phyloP scores from a whole-genome alignment of 2,797 vertebrate genomes.

The Nyctalus aviator region DNA sequence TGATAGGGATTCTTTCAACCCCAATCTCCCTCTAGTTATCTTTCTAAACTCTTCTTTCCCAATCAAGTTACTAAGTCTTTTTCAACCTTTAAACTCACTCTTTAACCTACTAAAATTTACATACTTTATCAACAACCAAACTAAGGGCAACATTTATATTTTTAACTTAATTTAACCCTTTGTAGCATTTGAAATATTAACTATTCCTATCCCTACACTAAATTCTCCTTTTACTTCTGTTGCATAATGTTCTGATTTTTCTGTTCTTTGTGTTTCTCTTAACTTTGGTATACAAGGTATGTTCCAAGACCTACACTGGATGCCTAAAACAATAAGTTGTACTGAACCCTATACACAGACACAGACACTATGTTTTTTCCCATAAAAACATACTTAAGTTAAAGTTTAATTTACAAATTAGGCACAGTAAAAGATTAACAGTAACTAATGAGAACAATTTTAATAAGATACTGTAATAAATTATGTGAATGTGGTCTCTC shows the following conservation, averaged over 20 bases:
- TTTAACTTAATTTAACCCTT: neutral
- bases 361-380: neutral
- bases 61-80: neutral
- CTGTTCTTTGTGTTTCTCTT: neutral
- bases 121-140: neutral
- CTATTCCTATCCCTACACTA: neutral
- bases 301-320: neutral
- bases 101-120: conserved; percentile 35
- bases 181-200: neutral
- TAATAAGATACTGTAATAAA: neutral
- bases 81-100: conserved; percentile 11
- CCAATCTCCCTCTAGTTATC: neutral
- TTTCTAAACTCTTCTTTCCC: neutral
- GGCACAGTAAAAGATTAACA: neutral
- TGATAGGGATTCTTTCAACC: neutral
- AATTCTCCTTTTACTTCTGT: conserved; percentile 42
- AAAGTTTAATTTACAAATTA: neutral
- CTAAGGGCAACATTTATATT: conserved; percentile 24
- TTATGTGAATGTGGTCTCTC: neutral
- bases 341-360: neutral
- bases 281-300: neutral
- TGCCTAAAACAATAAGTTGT: neutral
- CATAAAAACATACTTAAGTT: neutral
- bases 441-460: neutral
- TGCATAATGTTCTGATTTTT: neutral